Evolutionary conservation across 1,140 invertebrate genomes (phyloP).

Genomic region (Riptortus pedestris): DNA sequence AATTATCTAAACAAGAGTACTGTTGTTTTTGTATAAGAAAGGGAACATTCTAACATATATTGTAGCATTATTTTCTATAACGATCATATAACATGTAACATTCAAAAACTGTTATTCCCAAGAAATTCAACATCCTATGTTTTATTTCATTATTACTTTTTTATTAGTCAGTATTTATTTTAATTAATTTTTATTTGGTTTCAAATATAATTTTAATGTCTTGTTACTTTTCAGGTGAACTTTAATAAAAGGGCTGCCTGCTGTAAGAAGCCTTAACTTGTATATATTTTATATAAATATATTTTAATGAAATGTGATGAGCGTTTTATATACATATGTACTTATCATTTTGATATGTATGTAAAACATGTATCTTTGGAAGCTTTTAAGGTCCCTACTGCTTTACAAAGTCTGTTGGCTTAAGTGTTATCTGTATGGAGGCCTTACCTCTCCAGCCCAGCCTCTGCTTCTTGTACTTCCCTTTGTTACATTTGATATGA

Average conservation of each 20-base stretch:
- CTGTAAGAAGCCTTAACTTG: slow-evolving; percentile 6
- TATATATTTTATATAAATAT: slow-evolving; percentile 2
- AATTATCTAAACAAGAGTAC: too few species aligned
- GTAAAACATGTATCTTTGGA: slow-evolving; percentile 8
- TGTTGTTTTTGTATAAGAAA: too few species aligned
- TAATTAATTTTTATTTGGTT: too few species aligned
- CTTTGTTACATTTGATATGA: too few species aligned
- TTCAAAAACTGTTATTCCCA: too few species aligned
- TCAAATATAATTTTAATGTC: too few species aligned
- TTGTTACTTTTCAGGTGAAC: slow-evolving; percentile 9
- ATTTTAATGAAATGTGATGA: slow-evolving; percentile 4
- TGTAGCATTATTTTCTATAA: too few species aligned
- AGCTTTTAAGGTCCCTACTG: slow-evolving; percentile 4
- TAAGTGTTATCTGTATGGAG: not conserved
- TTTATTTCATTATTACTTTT: too few species aligned
- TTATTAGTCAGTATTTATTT: too few species aligned
- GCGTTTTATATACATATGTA: slow-evolving; percentile 11
- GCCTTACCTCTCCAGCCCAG: not conserved
- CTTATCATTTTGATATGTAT: not conserved
- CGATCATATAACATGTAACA: too few species aligned
- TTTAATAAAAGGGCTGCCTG: not conserved
- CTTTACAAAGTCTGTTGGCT: not conserved
- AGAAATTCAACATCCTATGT: too few species aligned
- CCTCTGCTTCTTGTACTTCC: not conserved
- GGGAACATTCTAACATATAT: too few species aligned